Evolutionary conservation across 2,888 invertebrate species (phyloP), one percentile per base, ranked within the genome.

Genomic region (Trachelus troglodyta): DNA sequence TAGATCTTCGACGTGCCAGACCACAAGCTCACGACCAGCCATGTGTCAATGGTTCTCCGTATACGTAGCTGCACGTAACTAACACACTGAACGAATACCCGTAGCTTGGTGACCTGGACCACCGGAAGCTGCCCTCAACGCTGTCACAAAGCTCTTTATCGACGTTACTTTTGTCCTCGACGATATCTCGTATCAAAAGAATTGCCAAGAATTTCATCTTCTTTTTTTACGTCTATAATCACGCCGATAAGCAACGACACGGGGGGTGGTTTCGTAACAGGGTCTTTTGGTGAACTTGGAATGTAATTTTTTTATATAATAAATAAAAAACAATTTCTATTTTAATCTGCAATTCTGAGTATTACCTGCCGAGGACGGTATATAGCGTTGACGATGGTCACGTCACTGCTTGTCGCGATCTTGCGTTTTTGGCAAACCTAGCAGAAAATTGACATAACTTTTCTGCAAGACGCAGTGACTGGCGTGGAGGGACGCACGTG

Each of bases 381-480:
- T 56, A 23, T 23, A 12, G 15, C 23, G 23, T 23, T 56, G 40
- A 9, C 40, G 6, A 23, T 56, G 6, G 23, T 6, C 15, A 2
- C 1, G 15, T 56, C 9, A 9, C 56, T 23, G 56, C 56, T 40
- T 9, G 15, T 23, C 6, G 23, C 15, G 9, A 56, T 56, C 56
- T 0, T 9, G 23, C 23, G 56, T 56, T 9, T 56, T 56, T 56
- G 56, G 2, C 15, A 56, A 9, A 2, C 23, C 9, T 2, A 2
- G 6, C 56, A 9, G 56, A 9, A 56, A 35, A 40, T 37, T 69
- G 82, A 82, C 88, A 86, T 88, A 88, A 87, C 87, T 88, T 83
- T 77, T 77, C 83, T 84, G 11, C 84, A 84, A 84, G 82, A 86
- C 85, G 87, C 88, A 86, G 87, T 88, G 85, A 87, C 71, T 31